Percentiles rank a stretch among this genome's conserved stretches.
Conservation (phyloP, 2,113 vertebrate genomes). For the Rana temporaria region DNA sequence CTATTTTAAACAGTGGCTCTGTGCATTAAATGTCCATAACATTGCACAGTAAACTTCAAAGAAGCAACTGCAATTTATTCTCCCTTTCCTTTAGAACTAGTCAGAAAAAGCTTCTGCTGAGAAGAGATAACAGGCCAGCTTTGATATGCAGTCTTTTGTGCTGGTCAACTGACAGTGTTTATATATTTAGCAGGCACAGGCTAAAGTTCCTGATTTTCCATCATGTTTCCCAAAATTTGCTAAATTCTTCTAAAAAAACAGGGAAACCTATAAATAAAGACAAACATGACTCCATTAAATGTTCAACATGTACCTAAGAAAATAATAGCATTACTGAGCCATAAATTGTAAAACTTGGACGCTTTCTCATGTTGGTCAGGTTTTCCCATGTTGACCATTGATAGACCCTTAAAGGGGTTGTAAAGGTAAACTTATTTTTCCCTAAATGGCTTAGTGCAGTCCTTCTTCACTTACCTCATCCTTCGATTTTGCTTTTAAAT, state of each 20-base stretch:
- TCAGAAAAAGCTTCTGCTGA: conserved; percentile 68
- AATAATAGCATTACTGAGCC: too few relatives aligned
- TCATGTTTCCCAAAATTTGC: conserved; percentile 12
- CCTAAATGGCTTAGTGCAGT: too few relatives aligned
- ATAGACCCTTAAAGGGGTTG: too few relatives aligned
- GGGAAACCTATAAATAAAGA: background rate
- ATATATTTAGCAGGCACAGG: conserved; percentile 66
- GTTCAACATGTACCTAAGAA: too few relatives aligned
- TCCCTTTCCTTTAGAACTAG: conserved; percentile 62
- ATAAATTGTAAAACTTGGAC: too few relatives aligned
- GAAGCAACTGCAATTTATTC: conserved; percentile 67
- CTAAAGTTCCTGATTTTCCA: conserved; percentile 61
- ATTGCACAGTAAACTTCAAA: conserved; percentile 72
- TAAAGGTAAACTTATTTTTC: too few relatives aligned
- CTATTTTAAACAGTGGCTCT: conserved; percentile 63
- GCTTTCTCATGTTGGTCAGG: too few relatives aligned
- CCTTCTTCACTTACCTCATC: too few relatives aligned
- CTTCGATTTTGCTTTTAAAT: too few relatives aligned
- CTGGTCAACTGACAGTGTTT: conserved; percentile 58
- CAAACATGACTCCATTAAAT: background rate
- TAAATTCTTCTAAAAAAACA: background rate
- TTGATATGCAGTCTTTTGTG: conserved; percentile 71
- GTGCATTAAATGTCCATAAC: conserved; percentile 64
- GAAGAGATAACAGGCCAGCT: conserved; percentile 69
- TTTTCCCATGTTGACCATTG: too few relatives aligned